Conservation (phyloP, 2,888 invertebrate species). For the Blastobasis adustella region DNA sequence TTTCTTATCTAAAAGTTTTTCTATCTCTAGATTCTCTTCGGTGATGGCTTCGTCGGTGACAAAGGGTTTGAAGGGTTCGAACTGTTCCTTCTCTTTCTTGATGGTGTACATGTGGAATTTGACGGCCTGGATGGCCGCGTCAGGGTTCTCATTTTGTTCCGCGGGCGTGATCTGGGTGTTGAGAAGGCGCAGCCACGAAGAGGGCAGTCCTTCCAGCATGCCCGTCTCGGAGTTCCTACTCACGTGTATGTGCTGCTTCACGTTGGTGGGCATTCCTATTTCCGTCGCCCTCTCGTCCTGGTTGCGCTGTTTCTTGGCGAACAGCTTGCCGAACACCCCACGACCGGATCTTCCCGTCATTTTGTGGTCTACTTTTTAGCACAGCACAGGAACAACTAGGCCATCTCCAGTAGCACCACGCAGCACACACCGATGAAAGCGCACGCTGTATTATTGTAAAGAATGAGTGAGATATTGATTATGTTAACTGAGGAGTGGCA, state of each 20-base stretch:
- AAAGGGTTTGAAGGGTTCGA: conserved; percentile 84
- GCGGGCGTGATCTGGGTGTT: conserved; percentile 89
- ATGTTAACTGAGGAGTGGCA: conserved; percentile 60
- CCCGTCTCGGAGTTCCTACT: conserved; percentile 88
- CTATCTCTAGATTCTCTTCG: conserved; percentile 88
- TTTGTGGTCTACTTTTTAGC: conserved; percentile 33
- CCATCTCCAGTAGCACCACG: conserved; percentile 46
- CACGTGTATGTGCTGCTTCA: conserved; percentile 91
- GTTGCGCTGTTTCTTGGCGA: conserved; percentile 58
- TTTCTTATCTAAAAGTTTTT: conserved; percentile 83
- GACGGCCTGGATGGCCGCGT: conserved; percentile 92
- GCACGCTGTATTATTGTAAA: conserved; percentile 26
- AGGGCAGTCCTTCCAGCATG: conserved; percentile 88
- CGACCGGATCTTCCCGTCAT: conserved; percentile 68
- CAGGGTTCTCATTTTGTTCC: conserved; percentile 92
- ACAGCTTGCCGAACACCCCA: conserved; percentile 67
- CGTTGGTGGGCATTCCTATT: conserved; percentile 90
- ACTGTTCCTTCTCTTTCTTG: conserved; percentile 85
- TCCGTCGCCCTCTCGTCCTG: conserved; percentile 75
- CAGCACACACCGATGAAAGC: conserved; percentile 48
- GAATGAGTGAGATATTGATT: conserved; percentile 32
- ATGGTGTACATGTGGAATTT: conserved; percentile 93
- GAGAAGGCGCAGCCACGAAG: conserved; percentile 86
- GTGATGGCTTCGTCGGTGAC: conserved; percentile 87
- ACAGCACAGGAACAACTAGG: conserved; percentile 27